phyloP scores from a whole-genome alignment of 2,888 invertebrate genomes.

The Patella ulyssiponensis region DNA sequence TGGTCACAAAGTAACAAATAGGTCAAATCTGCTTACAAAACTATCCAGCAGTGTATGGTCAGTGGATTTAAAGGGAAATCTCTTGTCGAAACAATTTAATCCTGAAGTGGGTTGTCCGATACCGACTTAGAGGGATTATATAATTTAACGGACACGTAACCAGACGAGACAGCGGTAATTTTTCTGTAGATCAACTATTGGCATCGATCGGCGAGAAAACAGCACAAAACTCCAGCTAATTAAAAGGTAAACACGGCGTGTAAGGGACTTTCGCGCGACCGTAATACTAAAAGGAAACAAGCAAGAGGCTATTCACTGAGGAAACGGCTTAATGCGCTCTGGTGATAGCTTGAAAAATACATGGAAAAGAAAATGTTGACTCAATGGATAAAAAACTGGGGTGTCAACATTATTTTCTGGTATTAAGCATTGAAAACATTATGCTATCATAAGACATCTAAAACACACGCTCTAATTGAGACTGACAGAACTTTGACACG shows the following conservation, averaged over 20 bases:
- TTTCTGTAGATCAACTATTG: slow-evolving; percentile 1
- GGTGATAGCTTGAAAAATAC: background rate
- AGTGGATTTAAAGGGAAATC: background rate
- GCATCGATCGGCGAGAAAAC: slow-evolving; percentile 1
- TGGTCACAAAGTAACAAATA: too few relatives aligned
- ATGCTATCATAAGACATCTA: too few relatives aligned
- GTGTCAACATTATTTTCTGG: background rate
- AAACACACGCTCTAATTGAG: too few relatives aligned
- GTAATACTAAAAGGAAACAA: slow-evolving; percentile 5
- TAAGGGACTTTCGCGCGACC: background rate
- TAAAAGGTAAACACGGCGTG: background rate
- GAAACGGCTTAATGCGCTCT: background rate
- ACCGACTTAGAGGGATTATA: background rate
- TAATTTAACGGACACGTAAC: background rate
- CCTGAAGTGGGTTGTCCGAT: background rate
- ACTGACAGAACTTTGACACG: too few relatives aligned
- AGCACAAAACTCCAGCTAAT: slow-evolving; percentile 5
- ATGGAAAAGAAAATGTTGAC: background rate
- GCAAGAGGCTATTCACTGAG: background rate
- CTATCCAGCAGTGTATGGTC: background rate
- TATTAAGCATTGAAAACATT: background rate
- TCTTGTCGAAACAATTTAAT: background rate
- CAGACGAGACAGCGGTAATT: slow-evolving; percentile 1
- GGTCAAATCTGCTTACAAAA: too few relatives aligned
- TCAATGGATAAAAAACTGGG: background rate